Evolutionary conservation across 2,797 vertebrate genomes (phyloP).

Genomic region (Stomatorhinus walkeri): DNA sequence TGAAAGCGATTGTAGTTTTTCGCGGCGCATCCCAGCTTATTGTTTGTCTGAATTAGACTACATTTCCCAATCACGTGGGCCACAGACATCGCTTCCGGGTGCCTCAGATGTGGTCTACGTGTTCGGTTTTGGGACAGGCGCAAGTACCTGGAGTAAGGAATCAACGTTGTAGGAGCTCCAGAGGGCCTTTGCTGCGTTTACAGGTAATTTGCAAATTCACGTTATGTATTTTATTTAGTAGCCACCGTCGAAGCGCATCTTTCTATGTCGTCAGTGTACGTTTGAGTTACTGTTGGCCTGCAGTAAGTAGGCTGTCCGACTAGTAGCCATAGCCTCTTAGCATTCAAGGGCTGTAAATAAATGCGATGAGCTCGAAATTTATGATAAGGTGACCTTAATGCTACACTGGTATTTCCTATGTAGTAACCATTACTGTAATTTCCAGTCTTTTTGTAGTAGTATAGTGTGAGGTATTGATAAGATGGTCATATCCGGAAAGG

Average conservation of each 20-base stretch:
- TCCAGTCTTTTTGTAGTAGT: background rate
- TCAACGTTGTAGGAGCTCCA: background rate
- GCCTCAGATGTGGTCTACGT: constrained; percentile 16
- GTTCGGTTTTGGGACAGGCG: constrained; percentile 27
- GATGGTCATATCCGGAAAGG: background rate
- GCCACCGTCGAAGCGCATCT: background rate
- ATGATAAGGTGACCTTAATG: background rate
- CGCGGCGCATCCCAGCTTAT: background rate
- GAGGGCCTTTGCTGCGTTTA: constrained; percentile 5
- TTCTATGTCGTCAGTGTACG: background rate
- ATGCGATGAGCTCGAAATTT: background rate
- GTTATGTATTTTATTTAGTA: background rate
- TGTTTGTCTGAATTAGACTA: background rate
- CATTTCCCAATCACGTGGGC: background rate
- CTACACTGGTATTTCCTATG: background rate
- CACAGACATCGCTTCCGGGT: background rate
- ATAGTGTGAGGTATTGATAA: background rate
- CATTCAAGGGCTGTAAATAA: background rate
- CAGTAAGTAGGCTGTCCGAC: background rate
- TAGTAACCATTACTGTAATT: background rate
- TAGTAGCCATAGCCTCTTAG: background rate
- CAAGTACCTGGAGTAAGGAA: background rate
- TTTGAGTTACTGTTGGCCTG: background rate
- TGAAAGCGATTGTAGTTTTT: constrained; percentile 1
- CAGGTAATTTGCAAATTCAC: constrained; percentile 10